Conservation (phyloP, 1,140 invertebrate genomes). For the Gryon sp. region DNA sequence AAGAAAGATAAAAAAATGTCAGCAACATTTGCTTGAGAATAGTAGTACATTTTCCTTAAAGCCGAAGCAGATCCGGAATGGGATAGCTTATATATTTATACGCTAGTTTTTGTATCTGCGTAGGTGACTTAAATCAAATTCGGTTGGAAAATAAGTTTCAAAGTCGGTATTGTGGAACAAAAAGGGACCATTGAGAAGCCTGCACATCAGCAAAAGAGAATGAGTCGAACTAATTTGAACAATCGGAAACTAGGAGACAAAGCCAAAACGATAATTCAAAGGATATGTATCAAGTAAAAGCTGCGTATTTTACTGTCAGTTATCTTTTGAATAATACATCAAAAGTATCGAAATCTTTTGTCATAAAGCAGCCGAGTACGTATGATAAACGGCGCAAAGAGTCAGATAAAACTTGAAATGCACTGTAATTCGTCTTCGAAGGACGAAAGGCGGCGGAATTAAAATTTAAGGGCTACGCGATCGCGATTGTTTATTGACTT, state of each 20-base stretch:
- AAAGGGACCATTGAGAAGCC: conserved; percentile 55
- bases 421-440: conserved; percentile 26
- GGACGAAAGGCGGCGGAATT: conserved; percentile 35
- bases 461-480: conserved; percentile 19
- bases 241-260: conserved; percentile 69
- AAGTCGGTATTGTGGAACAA: conserved; percentile 16
- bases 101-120: conserved; percentile 18
- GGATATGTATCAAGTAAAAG: conserved; percentile 60
- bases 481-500: conserved; percentile 13
- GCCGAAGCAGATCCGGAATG: conserved; percentile 23
- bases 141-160: conserved; percentile 48
- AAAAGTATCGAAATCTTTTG: conserved; percentile 63
- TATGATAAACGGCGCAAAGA: conserved; percentile 37
- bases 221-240: conserved; percentile 71
- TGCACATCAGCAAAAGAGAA: conserved; percentile 59
- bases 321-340: conserved; percentile 61
- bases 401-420: conserved; percentile 35
- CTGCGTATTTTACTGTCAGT: conserved; percentile 54
- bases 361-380: conserved; percentile 31
- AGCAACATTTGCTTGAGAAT: conserved; percentile 1
- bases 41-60: conserved; percentile 30
- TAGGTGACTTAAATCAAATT: conserved; percentile 14
- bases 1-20: conserved; percentile 3
- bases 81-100: conserved; percentile 20
- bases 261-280: conserved; percentile 67